Evolutionary conservation across 2,113 vertebrate species (phyloP), one percentile per base, ranked within the genome.

Genomic region (Anser cygnoides): DNA sequence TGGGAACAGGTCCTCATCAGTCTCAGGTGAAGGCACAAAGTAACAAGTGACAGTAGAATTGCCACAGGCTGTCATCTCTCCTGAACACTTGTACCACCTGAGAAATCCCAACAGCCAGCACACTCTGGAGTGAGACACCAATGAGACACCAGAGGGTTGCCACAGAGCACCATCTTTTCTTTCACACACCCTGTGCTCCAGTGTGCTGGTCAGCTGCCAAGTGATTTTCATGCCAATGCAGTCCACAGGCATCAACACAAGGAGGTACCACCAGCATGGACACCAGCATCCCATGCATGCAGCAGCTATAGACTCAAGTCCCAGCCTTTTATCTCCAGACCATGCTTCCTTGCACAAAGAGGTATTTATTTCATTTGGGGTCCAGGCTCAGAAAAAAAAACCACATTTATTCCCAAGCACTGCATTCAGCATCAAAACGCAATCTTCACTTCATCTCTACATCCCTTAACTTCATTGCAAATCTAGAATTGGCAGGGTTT

Each of bases 251-350:
- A 31, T 55, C 68, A 87, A 55, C 0, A 0, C n/a, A 29, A 54
- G n/a, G 19, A 49, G 46, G 20, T 49, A 49, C 20, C 28, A 26
- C 25, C 22, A 37, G 13, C 11, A 3, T n/a, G 43, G 54, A 68
- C 67, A 83, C 6, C 44, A 84, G 12, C 22, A 67, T 31, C 28
- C 10, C 10, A 0, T n/a, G 5, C 1, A 2, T 8, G 52, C 3
- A 15, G 25, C 23, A 31, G 29, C 68, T 70, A 25, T 31, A 76
- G 31, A 8, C 52, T 43, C 25, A 10, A 84, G 22, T 49, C 13
- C 33, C 50, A 14, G 7, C 20, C 46, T 84, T 17, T 71, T 20
- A 31, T 50, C 19, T 81, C 59, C 46, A 62, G 44, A 11, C 19
- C 66, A 19, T 39, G 13, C 13, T 39, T 33, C 29, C 17, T 59